A percentile compares a stretch with the other conserved stretches of the same genome.
Evolutionary conservation across 2,113 vertebrate species (phyloP).

Genomic region (Scortum barcoo): DNA sequence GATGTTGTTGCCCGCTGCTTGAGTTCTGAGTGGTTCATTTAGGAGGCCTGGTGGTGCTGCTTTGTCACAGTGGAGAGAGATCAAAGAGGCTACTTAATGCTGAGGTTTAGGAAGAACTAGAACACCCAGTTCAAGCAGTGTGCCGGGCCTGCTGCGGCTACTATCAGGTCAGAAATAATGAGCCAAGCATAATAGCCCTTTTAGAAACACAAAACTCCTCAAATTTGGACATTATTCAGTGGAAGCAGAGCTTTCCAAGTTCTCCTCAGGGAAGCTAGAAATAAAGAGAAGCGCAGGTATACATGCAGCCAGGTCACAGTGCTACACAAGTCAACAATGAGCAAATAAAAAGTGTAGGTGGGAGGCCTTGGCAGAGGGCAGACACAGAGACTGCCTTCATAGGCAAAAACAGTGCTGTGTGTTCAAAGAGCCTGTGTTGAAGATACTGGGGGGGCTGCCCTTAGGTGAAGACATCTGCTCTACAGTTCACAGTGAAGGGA

Average conservation of each 20-base stretch:
- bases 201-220: slow-evolving; percentile 62
- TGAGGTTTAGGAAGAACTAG: slow-evolving; percentile 70
- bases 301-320: slow-evolving; percentile 48
- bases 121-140: slow-evolving; percentile 61
- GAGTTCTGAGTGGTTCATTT: slow-evolving; percentile 76
- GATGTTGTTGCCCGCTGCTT: slow-evolving; percentile 66
- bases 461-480: slow-evolving; percentile 46
- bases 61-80: slow-evolving; percentile 78
- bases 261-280: slow-evolving; percentile 36
- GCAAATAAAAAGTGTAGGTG: slow-evolving; percentile 70
- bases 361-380: slow-evolving; percentile 63
- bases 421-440: slow-evolving; percentile 55
- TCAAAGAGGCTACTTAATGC: slow-evolving; percentile 78
- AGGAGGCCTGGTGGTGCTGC: slow-evolving; percentile 68
- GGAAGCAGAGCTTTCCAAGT: slow-evolving; percentile 24
- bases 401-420: slow-evolving; percentile 31
- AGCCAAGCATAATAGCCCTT: slow-evolving; percentile 69
- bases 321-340: slow-evolving; percentile 59
- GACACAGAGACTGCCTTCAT: slow-evolving; percentile 29
- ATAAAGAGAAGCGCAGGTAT: slow-evolving; percentile 55
- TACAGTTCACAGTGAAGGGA: slow-evolving; percentile 34
- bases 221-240: slow-evolving; percentile 51
- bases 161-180: slow-evolving; percentile 72
- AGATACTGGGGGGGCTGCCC: slow-evolving; percentile 62
- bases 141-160: slow-evolving; percentile 51